phyloP scores from a whole-genome alignment of 2,888 invertebrate species.

The Leucophora obtusa region DNA sequence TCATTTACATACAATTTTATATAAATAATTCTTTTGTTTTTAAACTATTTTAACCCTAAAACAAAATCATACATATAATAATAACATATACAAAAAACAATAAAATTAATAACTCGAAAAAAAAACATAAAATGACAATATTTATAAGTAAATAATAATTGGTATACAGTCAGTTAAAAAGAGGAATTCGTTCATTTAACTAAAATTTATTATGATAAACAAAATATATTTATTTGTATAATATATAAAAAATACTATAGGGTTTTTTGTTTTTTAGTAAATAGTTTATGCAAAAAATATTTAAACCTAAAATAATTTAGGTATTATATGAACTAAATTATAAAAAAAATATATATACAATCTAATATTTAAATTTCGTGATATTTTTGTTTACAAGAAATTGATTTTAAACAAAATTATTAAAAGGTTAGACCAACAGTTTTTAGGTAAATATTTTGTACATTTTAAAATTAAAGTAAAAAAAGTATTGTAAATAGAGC shows the following conservation, averaged over 20 bases:
- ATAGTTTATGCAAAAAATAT: slow-evolving; percentile 11
- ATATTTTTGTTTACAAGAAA: not conserved
- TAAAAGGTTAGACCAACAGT: slow-evolving; percentile 24
- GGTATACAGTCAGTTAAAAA: slow-evolving; percentile 54
- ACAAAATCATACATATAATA: slow-evolving; percentile 38
- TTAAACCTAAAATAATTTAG: slow-evolving; percentile 44
- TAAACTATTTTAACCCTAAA: slow-evolving; percentile 49
- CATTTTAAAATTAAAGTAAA: no score
- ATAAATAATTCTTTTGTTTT: slow-evolving; percentile 29
- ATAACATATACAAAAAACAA: slow-evolving; percentile 47
- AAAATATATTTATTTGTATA: slow-evolving; percentile 27
- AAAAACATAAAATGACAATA: slow-evolving; percentile 21
- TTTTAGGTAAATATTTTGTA: not conserved
- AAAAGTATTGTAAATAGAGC: no score
- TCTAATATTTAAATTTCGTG: not conserved
- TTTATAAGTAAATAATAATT: slow-evolving; percentile 55
- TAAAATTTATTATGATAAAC: slow-evolving; percentile 30
- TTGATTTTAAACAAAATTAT: not conserved
- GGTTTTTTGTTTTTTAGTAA: slow-evolving; percentile 31
- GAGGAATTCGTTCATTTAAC: slow-evolving; percentile 51
- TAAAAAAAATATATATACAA: not conserved
- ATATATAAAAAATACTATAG: slow-evolving; percentile 47
- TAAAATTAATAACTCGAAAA: slow-evolving; percentile 8
- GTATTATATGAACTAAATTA: not conserved
- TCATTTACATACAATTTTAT: slow-evolving; percentile 24